Percentiles rank a stretch among this genome's conserved stretches.
These are phyloP conservation scores for Orthonyx spaldingii DNA, from an alignment of 2,113 vertebrate genomes.

Conservation along the genomic window DNA sequence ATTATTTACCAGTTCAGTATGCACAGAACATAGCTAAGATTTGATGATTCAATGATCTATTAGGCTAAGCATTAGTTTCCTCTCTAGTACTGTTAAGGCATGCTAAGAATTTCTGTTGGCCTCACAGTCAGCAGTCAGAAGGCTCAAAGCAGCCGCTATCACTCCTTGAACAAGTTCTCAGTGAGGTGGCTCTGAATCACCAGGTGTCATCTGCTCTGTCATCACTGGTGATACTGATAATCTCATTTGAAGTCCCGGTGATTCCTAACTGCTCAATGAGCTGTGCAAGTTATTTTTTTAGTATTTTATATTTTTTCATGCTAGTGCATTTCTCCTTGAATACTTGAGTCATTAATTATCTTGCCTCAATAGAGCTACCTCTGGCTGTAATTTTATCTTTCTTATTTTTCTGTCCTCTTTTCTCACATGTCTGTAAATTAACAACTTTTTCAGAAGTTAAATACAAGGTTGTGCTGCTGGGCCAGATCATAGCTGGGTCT, in stretches of 20 bases:
- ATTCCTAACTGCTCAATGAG: background rate
- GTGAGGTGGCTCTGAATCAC: background rate
- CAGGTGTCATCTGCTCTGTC: background rate
- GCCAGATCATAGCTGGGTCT: background rate
- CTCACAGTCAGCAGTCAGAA: background rate
- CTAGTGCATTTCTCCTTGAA: background rate
- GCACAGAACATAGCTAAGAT: background rate
- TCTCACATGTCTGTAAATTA: background rate
- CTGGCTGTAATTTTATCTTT: background rate
- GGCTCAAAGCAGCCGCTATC: background rate
- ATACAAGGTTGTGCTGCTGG: background rate
- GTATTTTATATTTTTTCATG: background rate
- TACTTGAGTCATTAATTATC: background rate
- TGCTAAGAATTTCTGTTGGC: accelerated
- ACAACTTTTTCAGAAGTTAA: background rate
- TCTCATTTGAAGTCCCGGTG: background rate
- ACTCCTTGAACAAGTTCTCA: background rate
- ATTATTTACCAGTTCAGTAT: background rate
- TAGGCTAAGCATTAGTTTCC: background rate
- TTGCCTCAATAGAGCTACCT: background rate
- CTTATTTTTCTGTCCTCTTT: background rate
- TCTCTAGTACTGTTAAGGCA: background rate
- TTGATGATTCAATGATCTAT: background rate
- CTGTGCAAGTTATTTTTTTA: background rate
- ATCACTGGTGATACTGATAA: background rate